Conservation (phyloP, 2,113 vertebrate genomes). For the Sialia sialis region DNA sequence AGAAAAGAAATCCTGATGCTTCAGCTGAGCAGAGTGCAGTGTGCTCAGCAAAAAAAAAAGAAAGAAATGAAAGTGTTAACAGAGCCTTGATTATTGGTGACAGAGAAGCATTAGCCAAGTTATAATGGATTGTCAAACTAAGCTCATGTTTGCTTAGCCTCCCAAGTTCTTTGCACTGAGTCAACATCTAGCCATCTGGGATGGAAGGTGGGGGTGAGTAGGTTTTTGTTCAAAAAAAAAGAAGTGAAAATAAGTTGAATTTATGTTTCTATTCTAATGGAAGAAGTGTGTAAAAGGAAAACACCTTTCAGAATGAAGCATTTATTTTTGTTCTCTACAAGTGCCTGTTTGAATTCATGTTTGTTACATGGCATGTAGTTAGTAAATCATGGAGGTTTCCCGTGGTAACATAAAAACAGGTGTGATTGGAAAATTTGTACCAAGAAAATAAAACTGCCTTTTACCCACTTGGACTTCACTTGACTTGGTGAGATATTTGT, state of each 20-base stretch:
- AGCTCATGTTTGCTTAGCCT: constrained; percentile 46
- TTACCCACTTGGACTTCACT: constrained; percentile 18
- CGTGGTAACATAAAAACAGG: constrained; percentile 40
- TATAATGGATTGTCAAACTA: constrained; percentile 51
- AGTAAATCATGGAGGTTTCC: constrained; percentile 44
- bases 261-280: constrained; percentile 24
- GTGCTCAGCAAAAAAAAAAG: background rate
- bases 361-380: constrained; percentile 42
- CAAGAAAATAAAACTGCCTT: constrained; percentile 44
- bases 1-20: background rate
- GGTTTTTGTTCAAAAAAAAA: constrained; percentile 11
- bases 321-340: constrained; percentile 54
- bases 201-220: background rate
- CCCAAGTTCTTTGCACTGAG: constrained; percentile 25
- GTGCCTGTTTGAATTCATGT: constrained; percentile 27
- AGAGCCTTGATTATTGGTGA: constrained; percentile 48
- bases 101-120: constrained; percentile 41
- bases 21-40: background rate
- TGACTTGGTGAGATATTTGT: constrained; percentile 13
- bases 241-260: constrained; percentile 28
- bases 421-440: constrained; percentile 25
- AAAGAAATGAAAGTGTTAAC: constrained; percentile 35
- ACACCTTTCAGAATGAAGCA: constrained; percentile 44
- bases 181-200: constrained; percentile 27
- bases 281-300: constrained; percentile 56